Evolutionary conservation across 2,797 vertebrate species (phyloP).

Genomic region (Sebastes matsubarae): DNA sequence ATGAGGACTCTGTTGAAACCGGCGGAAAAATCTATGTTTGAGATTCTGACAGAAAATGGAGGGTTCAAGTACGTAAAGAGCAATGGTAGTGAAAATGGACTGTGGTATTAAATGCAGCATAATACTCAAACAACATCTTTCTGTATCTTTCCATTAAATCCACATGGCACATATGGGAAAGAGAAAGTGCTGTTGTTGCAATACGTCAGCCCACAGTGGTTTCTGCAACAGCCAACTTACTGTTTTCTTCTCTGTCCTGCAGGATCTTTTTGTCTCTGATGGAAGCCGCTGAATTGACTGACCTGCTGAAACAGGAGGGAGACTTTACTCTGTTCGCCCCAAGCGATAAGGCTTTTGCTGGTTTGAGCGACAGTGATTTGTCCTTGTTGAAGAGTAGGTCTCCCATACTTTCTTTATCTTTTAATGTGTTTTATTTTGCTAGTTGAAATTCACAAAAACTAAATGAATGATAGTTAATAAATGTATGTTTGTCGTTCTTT

Average conservation of each 20-base stretch:
- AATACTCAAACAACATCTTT: slow-evolving; percentile 28
- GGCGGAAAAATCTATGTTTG: slow-evolving; percentile 86
- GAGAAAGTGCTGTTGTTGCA: slow-evolving; percentile 44
- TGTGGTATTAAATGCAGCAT: slow-evolving; percentile 11
- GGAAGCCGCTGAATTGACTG: slow-evolving; percentile 90
- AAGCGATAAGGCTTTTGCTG: slow-evolving; percentile 91
- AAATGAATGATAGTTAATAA: neutral
- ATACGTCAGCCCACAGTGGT: slow-evolving; percentile 29
- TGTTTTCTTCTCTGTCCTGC: slow-evolving; percentile 47
- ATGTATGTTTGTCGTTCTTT: neutral
- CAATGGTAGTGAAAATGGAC: neutral
- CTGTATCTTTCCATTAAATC: slow-evolving; percentile 43
- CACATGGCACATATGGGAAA: slow-evolving; percentile 24
- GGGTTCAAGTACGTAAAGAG: slow-evolving; percentile 87
- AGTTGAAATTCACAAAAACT: neutral
- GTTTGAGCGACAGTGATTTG: slow-evolving; percentile 86
- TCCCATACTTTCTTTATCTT: neutral
- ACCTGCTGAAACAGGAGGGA: slow-evolving; percentile 87
- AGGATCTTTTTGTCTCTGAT: slow-evolving; percentile 94
- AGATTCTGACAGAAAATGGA: slow-evolving; percentile 87
- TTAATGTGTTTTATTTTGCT: neutral
- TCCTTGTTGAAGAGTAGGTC: slow-evolving; percentile 87
- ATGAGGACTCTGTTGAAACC: slow-evolving; percentile 89
- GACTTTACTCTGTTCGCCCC: slow-evolving; percentile 94
- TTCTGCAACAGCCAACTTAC: slow-evolving; percentile 32